Percentiles rank a stretch among this genome's conserved stretches.
Evolutionary conservation across 2,113 vertebrate species (phyloP).

Genomic region (Chauna torquata): DNA sequence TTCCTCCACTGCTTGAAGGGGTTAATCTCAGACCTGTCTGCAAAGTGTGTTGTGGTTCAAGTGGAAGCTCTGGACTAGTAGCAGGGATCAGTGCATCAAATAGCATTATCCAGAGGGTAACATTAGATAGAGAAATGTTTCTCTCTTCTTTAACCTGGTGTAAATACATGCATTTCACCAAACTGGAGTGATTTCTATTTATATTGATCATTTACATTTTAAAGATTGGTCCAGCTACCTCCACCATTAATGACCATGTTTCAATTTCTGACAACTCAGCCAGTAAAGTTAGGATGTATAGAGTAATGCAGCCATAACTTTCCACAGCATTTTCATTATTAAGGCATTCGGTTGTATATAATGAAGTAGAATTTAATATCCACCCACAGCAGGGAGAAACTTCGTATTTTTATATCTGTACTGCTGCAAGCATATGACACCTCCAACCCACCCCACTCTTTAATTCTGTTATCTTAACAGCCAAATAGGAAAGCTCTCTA

Average conservation of each 20-base stretch:
- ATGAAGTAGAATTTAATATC: neutral
- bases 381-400: neutral
- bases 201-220: neutral
- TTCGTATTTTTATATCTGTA: neutral
- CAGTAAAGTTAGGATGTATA: neutral
- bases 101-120: neutral
- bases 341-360: neutral
- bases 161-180: neutral
- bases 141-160: neutral
- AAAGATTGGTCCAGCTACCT: neutral
- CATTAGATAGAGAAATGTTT: neutral
- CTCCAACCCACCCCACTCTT: neutral
- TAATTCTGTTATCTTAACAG: constrained; percentile 19
- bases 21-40: neutral
- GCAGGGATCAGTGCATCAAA: neutral
- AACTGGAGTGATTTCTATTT: neutral
- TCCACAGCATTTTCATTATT: neutral
- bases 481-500: neutral
- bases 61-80: neutral
- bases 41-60: neutral
- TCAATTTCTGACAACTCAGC: neutral
- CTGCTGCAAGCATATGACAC: neutral
- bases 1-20: neutral
- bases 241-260: neutral
- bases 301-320: neutral